Evolutionary conservation across 1,140 invertebrate species (phyloP).

Genomic region (Drosophila tsacasi): DNA sequence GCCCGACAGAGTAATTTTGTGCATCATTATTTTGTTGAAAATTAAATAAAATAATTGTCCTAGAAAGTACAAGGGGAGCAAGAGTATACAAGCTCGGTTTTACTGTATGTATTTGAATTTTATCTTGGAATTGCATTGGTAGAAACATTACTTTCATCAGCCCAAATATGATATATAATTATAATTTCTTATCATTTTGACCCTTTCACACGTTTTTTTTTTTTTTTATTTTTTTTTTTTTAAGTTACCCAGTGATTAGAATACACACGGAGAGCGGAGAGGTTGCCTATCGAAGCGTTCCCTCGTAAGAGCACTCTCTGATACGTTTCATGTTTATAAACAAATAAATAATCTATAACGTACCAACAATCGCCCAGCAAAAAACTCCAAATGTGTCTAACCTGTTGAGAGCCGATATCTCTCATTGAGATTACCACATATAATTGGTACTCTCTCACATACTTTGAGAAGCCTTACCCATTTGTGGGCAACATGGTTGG

Average conservation of each 20-base stretch:
- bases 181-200: constrained; percentile 1
- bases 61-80: neutral
- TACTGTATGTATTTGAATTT: neutral
- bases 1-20: too few relatives aligned
- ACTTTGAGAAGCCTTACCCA: constrained; percentile 74
- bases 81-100: neutral
- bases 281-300: neutral
- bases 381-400: constrained; percentile 1
- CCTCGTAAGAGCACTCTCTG: neutral
- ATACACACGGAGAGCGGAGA: neutral
- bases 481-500: constrained; percentile 79
- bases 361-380: constrained; percentile 7
- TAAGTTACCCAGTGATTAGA: neutral
- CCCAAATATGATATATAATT: constrained; percentile 3
- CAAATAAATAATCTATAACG: neutral
- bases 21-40: neutral
- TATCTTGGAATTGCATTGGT: constrained; percentile 2
- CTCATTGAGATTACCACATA: neutral
- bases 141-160: constrained; percentile 3
- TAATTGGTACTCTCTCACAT: neutral
- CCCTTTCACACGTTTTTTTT: too few relatives aligned
- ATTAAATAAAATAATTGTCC: neutral
- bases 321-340: constrained; percentile 8
- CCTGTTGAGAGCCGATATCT: neutral
- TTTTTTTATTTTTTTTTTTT: too few relatives aligned